Evolutionary conservation across 1,140 invertebrate genomes (phyloP).

Genomic region (Cotesia vestalis): DNA sequence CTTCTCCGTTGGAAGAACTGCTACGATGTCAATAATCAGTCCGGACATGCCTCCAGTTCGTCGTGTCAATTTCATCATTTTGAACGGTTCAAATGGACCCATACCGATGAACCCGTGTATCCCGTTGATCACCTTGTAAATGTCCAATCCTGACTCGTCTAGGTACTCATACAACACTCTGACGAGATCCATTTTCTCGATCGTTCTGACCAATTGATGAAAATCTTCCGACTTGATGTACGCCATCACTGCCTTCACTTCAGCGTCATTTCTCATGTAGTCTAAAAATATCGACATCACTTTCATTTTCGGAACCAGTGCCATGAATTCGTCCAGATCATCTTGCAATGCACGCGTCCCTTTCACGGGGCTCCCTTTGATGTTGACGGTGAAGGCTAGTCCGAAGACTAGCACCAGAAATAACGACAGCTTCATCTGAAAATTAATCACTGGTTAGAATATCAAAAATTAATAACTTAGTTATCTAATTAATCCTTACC

Average conservation of each 20-base stretch:
- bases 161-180: constrained; percentile 39
- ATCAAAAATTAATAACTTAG: no score
- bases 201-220: constrained; percentile 31
- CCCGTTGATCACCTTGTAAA: constrained; percentile 40
- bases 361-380: constrained; percentile 17
- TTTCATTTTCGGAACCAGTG: constrained; percentile 36
- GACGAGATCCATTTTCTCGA: constrained; percentile 41
- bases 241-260: constrained; percentile 42
- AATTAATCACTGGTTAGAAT: no score
- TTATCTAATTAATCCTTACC: constrained; percentile 36
- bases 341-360: not conserved
- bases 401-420: constrained; percentile 33
- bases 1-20: constrained; percentile 40
- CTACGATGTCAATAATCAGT: constrained; percentile 41
- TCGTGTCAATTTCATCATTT: not conserved
- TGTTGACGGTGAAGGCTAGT: constrained; percentile 2
- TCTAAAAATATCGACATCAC: constrained; percentile 40
- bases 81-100: constrained; percentile 11
- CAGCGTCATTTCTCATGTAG: constrained; percentile 43
- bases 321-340: constrained; percentile 39
- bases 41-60: constrained; percentile 41
- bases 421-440: constrained; percentile 38
- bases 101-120: constrained; percentile 43
- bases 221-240: constrained; percentile 43
- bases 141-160: constrained; percentile 29